Percentiles rank a stretch among this genome's conserved stretches.
Evolutionary conservation across 2,888 invertebrate genomes (phyloP).

Genomic region (Tachystola acroxantha): DNA sequence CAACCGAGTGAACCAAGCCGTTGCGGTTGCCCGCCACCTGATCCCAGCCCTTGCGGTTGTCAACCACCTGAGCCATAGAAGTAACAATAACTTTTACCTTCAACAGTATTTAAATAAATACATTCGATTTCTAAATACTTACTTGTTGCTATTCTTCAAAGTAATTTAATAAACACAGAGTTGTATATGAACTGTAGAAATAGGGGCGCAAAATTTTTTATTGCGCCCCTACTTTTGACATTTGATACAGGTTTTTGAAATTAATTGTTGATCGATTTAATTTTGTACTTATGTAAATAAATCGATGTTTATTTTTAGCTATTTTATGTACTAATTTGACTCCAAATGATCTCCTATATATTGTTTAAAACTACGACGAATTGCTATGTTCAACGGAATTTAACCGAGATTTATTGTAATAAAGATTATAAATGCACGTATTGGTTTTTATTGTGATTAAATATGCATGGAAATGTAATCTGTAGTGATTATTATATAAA

Average conservation of each 20-base stretch:
- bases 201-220: no score
- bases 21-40: constrained; percentile 5
- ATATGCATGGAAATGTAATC: constrained; percentile 39
- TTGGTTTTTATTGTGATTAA: constrained; percentile 31
- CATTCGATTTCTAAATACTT: neutral
- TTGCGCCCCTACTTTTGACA: no score
- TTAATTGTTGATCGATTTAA: no score
- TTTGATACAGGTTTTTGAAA: no score
- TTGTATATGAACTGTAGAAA: no score
- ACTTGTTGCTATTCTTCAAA: no score
- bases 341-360: neutral
- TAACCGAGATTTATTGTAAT: neutral
- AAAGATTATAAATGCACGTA: constrained; percentile 27
- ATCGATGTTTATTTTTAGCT: neutral
- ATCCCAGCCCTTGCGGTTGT: neutral
- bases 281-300: no score
- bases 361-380: constrained; percentile 4
- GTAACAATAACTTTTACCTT: neutral
- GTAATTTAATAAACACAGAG: no score
- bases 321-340: neutral
- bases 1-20: no score
- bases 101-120: neutral
- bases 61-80: no score
- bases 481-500: constrained; percentile 13
- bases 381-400: constrained; percentile 9